Evolutionary conservation across 2,113 vertebrate species (phyloP).

Genomic region (Heloderma charlesbogerti): DNA sequence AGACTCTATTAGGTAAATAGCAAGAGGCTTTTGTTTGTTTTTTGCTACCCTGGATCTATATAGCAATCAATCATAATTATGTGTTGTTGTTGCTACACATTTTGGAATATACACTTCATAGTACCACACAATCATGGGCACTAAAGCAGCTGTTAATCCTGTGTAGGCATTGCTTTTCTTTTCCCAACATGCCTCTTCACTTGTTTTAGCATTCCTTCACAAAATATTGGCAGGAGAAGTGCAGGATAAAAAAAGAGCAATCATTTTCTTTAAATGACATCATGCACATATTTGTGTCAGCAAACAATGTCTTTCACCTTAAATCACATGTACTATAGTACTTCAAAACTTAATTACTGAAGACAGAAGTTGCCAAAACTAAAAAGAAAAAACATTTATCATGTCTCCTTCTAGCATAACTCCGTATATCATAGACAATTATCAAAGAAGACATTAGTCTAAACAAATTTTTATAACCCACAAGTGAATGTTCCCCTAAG

Average conservation of each 20-base stretch:
- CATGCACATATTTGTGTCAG: slow-evolving; percentile 49
- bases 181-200: background rate
- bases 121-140: background rate
- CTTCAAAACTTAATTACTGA: slow-evolving; percentile 62
- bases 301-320: slow-evolving; percentile 47
- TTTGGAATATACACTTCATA: background rate
- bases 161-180: background rate
- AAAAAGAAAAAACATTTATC: slow-evolving; percentile 79
- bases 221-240: background rate
- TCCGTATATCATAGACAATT: slow-evolving; percentile 80
- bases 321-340: slow-evolving; percentile 45
- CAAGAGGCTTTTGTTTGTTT: background rate
- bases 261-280: slow-evolving; percentile 35
- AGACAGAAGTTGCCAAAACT: slow-evolving; percentile 72
- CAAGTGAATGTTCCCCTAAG: slow-evolving; percentile 77
- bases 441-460: slow-evolving; percentile 85
- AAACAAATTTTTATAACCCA: slow-evolving; percentile 85
- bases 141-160: background rate
- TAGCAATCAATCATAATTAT: background rate
- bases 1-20: background rate
- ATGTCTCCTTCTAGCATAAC: slow-evolving; percentile 77
- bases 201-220: background rate
- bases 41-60: background rate
- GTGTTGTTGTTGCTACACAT: background rate
- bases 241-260: slow-evolving; percentile 17